phyloP scores from a whole-genome alignment of 2,888 invertebrate genomes.

The Synergus japonicus region DNA sequence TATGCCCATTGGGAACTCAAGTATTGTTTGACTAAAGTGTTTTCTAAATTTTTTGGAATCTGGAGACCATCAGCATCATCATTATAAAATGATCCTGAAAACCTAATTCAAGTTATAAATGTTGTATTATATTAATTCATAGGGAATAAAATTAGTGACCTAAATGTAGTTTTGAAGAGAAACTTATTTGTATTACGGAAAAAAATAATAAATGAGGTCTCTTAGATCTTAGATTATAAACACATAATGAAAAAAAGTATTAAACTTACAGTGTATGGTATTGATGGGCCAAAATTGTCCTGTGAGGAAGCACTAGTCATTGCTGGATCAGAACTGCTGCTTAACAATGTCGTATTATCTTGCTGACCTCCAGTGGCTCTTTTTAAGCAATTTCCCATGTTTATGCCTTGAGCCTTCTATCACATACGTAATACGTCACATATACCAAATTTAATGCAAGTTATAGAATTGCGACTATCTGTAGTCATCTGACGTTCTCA shows the following conservation, averaged over 20 bases:
- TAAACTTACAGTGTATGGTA: slow-evolving; percentile 79
- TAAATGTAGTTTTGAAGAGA: background rate
- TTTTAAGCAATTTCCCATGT: slow-evolving; percentile 87
- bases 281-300: slow-evolving; percentile 80
- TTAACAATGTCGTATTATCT: slow-evolving; percentile 73
- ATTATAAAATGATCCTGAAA: no score
- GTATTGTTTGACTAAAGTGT: no score
- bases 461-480: slow-evolving; percentile 52
- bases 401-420: slow-evolving; percentile 50
- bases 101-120: no score
- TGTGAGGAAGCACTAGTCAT: slow-evolving; percentile 69
- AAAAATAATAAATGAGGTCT: background rate
- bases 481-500: slow-evolving; percentile 46
- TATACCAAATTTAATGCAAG: slow-evolving; percentile 52
- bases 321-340: slow-evolving; percentile 71
- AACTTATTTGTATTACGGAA: background rate
- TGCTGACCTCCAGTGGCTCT: slow-evolving; percentile 75
- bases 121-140: no score
- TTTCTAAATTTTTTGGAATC: no score
- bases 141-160: slow-evolving; percentile 33
- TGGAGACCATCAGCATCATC: no score
- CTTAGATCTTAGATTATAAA: background rate
- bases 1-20: no score
- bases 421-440: slow-evolving; percentile 42
- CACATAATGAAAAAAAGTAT: slow-evolving; percentile 14